These are phyloP conservation scores for Apeltes quadracus DNA, from an alignment of 2,113 vertebrate species.

Conservation along the genomic window DNA sequence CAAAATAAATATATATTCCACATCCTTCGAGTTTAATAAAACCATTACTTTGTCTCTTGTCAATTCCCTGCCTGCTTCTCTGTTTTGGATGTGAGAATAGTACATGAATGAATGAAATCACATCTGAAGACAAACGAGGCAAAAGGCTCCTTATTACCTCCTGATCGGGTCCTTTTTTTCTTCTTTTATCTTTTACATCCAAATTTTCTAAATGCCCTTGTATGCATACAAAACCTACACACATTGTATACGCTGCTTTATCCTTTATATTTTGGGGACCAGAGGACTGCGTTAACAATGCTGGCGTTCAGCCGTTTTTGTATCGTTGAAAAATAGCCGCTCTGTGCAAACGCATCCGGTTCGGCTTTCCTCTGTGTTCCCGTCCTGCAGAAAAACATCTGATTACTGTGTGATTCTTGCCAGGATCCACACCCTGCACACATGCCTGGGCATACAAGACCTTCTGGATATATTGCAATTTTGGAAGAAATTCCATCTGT, in stretches of 20 bases:
- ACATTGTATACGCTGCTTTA: neutral
- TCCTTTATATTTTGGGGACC: too few species aligned
- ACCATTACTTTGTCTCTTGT: neutral
- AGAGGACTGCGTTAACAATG: neutral
- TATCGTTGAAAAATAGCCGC: too few species aligned
- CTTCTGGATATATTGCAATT: too few species aligned
- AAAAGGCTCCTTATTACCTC: neutral
- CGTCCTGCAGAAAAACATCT: neutral
- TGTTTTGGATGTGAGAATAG: neutral
- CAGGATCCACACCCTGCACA: too few species aligned
- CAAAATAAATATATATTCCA: neutral
- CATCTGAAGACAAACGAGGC: neutral
- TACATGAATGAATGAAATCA: neutral
- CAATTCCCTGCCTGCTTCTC: neutral
- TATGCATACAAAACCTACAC: neutral
- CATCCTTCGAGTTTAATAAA: neutral
- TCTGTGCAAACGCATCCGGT: neutral
- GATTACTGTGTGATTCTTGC: neutral
- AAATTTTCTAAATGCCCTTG: neutral
- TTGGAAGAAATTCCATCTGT: too few species aligned
- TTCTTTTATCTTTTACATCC: neutral
- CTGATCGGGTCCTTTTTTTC: neutral
- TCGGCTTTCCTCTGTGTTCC: too few species aligned
- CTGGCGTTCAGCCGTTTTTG: neutral
- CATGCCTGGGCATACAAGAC: too few species aligned